Evolutionary conservation across 1,140 invertebrate genomes (phyloP).

Genomic region (Microplitis mediator): DNA sequence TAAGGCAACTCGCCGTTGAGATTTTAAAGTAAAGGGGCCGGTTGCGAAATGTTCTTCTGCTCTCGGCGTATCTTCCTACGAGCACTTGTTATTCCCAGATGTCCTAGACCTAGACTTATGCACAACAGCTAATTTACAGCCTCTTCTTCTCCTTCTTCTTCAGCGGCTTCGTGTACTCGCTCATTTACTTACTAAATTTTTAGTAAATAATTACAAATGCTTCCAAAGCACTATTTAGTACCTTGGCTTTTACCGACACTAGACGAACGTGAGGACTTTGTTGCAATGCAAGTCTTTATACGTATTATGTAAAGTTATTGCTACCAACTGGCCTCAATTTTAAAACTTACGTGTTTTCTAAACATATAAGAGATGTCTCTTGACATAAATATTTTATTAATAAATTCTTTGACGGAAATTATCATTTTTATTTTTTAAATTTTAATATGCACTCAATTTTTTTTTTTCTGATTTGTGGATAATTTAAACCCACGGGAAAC

Average conservation of each 20-base stretch:
- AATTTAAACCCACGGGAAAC: too few relatives aligned
- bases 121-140: not conserved
- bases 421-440: too few relatives aligned
- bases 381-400: too few relatives aligned
- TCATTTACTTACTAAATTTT: not conserved
- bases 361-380: too few relatives aligned
- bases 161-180: not conserved
- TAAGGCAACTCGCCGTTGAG: not conserved
- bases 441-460: too few relatives aligned
- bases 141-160: too few relatives aligned
- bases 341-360: not conserved
- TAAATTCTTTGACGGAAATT: too few relatives aligned
- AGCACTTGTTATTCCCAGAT: slow-evolving; percentile 20
- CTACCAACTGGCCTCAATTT: slow-evolving; percentile 3
- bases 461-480: too few relatives aligned
- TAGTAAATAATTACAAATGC: not conserved
- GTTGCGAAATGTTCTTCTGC: slow-evolving; percentile 32
- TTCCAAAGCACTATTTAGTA: not conserved
- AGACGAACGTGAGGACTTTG: not conserved
- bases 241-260: not conserved
- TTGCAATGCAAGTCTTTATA: not conserved
- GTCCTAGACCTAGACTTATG: slow-evolving; percentile 56
- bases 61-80: slow-evolving; percentile 2
- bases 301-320: slow-evolving; percentile 6
- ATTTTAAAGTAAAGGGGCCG: slow-evolving; percentile 14